Evolutionary conservation across 92 coral and sea anemone species (phyloP).

Genomic region (Zoanthus sociatus): DNA sequence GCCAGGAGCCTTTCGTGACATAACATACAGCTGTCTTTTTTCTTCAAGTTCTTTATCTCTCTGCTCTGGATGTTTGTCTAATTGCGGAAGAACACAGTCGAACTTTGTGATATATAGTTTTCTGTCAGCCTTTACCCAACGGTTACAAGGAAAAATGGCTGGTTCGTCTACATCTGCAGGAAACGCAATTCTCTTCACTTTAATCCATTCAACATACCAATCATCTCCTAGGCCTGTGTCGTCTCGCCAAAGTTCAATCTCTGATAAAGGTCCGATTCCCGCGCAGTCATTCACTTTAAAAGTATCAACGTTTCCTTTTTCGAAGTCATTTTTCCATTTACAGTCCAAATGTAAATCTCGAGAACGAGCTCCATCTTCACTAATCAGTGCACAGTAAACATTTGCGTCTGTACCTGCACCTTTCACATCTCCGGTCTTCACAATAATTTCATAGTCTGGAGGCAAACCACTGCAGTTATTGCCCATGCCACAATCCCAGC

Average conservation of each 20-base stretch:
- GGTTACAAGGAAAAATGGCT: conserved; percentile 90
- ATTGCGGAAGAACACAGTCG: conserved; percentile 94
- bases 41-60: conserved; percentile 84
- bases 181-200: conserved; percentile 67
- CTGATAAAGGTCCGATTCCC: conserved; percentile 78
- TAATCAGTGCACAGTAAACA: conserved; percentile 82
- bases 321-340: conserved; percentile 97
- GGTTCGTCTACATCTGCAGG: conserved; percentile 55
- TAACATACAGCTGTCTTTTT: conserved; percentile 75
- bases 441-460: conserved; percentile 91
- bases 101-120: conserved; percentile 77
- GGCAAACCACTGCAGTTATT: conserved; percentile 85
- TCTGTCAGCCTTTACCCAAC: conserved; percentile 93
- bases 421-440: conserved; percentile 98
- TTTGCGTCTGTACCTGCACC: conserved; percentile 99
- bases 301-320: conserved; percentile 91
- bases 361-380: conserved; percentile 82
- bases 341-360: conserved; percentile 88
- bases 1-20: conserved; percentile 92
- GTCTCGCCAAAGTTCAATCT: conserved; percentile 95
- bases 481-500: conserved; percentile 70
- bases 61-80: conserved; percentile 86
- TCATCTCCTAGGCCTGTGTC: conserved; percentile 90
- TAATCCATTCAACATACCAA: conserved; percentile 97
- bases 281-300: conserved; percentile 86